These are phyloP conservation scores for Drosophila chauvacae DNA, from an alignment of 1,140 invertebrate genomes.

Conservation along the genomic window DNA sequence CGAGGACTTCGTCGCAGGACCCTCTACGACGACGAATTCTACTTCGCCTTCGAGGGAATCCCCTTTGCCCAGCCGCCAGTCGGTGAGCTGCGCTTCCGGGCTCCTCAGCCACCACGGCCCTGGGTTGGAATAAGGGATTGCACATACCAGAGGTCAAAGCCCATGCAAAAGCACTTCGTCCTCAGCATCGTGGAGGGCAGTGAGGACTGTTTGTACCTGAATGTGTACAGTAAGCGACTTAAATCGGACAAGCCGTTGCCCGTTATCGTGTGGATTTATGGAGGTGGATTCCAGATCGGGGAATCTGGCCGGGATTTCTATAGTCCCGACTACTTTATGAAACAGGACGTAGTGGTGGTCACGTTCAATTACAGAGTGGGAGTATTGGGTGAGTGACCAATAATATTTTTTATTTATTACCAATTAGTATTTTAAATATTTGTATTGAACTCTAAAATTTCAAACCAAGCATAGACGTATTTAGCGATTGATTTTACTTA, in stretches of 20 bases:
- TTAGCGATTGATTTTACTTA: too few species aligned
- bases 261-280: slow-evolving; percentile 90
- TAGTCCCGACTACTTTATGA: slow-evolving; percentile 87
- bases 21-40: slow-evolving; percentile 66
- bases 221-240: slow-evolving; percentile 71
- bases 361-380: slow-evolving; percentile 90
- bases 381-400: slow-evolving; percentile 83
- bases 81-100: slow-evolving; percentile 87
- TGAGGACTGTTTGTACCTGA: slow-evolving; percentile 79
- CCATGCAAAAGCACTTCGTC: slow-evolving; percentile 64
- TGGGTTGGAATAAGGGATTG: slow-evolving; percentile 86
- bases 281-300: slow-evolving; percentile 87
- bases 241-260: slow-evolving; percentile 82
- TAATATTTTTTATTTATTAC: neutral
- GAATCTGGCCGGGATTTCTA: slow-evolving; percentile 84
- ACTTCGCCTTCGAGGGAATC: slow-evolving; percentile 86
- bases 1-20: slow-evolving; percentile 61
- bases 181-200: slow-evolving; percentile 58
- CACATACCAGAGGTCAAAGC: slow-evolving; percentile 50
- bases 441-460: too few species aligned
- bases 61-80: slow-evolving; percentile 89
- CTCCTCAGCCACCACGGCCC: slow-evolving; percentile 85
- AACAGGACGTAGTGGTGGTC: slow-evolving; percentile 88
- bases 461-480: neutral
- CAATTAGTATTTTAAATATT: neutral